Percentiles rank a stretch among this genome's conserved stretches.
phyloP scores from a whole-genome alignment of 2,888 invertebrate genomes.

The Polietes domitor region DNA sequence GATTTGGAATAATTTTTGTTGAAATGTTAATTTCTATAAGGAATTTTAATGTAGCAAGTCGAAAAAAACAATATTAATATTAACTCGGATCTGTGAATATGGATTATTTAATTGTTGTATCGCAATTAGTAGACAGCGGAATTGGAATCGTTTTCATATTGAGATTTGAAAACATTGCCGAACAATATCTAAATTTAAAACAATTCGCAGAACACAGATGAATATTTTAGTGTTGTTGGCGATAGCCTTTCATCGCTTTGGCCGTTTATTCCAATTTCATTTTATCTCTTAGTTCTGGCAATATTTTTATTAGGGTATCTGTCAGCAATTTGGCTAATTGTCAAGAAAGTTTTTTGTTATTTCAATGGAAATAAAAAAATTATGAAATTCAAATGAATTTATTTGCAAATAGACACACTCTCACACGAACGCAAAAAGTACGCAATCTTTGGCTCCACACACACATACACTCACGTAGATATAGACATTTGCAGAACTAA shows the following conservation, averaged over 20 bases:
- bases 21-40: too few species aligned
- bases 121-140: too few species aligned
- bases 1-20: too few species aligned
- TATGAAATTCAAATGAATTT: background rate
- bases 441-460: background rate
- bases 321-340: conserved; percentile 62
- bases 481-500: background rate
- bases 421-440: background rate
- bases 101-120: too few species aligned
- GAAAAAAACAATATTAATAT: too few species aligned
- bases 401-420: conserved; percentile 9
- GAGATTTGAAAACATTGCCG: background rate
- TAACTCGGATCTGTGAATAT: too few species aligned
- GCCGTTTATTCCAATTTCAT: conserved; percentile 40
- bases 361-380: conserved; percentile 28
- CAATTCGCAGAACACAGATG: background rate
- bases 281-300: conserved; percentile 33
- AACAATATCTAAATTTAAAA: conserved; percentile 1
- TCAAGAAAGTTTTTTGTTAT: conserved; percentile 41
- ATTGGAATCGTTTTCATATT: too few species aligned
- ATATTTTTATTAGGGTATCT: conserved; percentile 34
- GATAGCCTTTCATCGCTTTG: conserved; percentile 13
- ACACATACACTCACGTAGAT: background rate
- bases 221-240: background rate
- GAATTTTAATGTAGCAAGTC: too few species aligned